Evolutionary conservation across 2,888 invertebrate genomes (phyloP), one percentile per base, ranked within the genome.

Genomic region (Drosophila anomalipes): DNA sequence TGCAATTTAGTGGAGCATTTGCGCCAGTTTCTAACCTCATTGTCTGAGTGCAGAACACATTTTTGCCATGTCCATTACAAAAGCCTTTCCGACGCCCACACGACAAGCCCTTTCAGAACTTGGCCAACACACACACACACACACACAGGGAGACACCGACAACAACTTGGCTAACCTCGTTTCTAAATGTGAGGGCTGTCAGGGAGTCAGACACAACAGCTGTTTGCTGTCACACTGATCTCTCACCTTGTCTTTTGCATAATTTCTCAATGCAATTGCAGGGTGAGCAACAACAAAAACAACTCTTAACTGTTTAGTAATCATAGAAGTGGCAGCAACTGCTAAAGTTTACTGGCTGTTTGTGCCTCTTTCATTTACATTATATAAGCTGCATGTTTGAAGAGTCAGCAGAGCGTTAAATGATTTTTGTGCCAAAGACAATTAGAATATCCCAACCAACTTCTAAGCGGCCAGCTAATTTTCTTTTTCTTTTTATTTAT

Each of bases 171-270:
- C 53, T 88, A 86, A 83, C 85, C 85, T 69, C 89, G 71, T 82
- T 86, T 88, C 70, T 32, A 70, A 70, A 82, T 61, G 60, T 37
- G 54, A 52, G 51, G 51, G 41, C 76, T 72, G 76, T 70, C 63
- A 79, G 72, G 26, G 53, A 57, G 75, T 70, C 63, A 70, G 63
- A 77, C 71, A 57, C 26, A 82, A 83, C 86, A 86, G 87, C 81
- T 89, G 86, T 85, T 85, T 53, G 83, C 81, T 87, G 86, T 82
- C 87, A 83, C 89, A 76, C 67, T 82, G 75, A 79, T 82, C 83
- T 86, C 81, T 85, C 79, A 84, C 77, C 87, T 78, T 81, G 69
- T 67, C 67, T 63, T 71, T 72, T 71, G 71, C 84, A 83, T 80
- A 73, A 82, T 79, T 80, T 76, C 67, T 58, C 65, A 81, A 72